These are phyloP conservation scores for Grallaria varia DNA, from an alignment of 2,113 vertebrate species.

Conservation along the genomic window DNA sequence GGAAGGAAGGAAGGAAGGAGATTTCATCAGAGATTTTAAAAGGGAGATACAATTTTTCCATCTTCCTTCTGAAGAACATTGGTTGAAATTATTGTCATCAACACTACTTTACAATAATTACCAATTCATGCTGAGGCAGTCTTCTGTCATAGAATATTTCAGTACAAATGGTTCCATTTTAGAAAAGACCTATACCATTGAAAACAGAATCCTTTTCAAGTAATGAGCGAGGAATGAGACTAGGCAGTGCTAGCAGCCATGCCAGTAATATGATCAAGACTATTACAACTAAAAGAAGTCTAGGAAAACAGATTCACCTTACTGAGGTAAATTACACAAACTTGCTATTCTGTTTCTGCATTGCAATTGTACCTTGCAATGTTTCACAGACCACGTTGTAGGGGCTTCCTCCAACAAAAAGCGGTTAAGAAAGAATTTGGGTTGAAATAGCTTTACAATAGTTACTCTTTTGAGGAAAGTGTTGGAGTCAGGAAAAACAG, in stretches of 20 bases:
- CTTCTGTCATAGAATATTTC: neutral
- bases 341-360: neutral
- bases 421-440: neutral
- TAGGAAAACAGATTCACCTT: neutral
- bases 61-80: neutral
- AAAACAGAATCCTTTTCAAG: neutral
- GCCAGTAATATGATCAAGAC: neutral
- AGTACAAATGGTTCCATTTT: neutral
- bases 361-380: neutral
- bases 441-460: neutral
- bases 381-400: neutral
- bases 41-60: neutral
- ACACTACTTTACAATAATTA: neutral
- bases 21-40: neutral
- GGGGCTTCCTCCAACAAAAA: neutral
- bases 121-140: neutral
- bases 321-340: neutral
- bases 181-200: neutral
- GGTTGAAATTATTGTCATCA: neutral
- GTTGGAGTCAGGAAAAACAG: neutral
- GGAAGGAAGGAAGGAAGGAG: neutral
- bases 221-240: neutral
- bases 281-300: neutral
- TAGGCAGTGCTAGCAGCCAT: neutral
- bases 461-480: neutral